Evolutionary conservation across 2,888 invertebrate species (phyloP), one percentile per base, ranked within the genome.

Genomic region (Drosophila merina): DNA sequence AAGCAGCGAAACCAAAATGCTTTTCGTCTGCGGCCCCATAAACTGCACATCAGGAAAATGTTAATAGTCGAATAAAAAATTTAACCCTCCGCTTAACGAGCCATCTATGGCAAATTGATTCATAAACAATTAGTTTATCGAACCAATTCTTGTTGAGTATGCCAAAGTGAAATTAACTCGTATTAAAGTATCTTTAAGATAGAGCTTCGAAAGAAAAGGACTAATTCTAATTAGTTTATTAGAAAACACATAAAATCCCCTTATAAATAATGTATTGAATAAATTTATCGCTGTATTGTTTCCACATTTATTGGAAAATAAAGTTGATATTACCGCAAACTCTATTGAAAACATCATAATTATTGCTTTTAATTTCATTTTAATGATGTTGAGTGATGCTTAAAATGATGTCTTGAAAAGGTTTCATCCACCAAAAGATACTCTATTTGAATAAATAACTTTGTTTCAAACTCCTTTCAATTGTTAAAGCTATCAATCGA

Each of bases 61-160:
- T 74, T 83, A 83, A 86, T 74, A 69, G 60, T 54, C 51, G 12
- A 30, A 50, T 79, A 57, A 83, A 88, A 78, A 73, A 63, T 70
- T 73, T 68, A 86, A 73, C 69, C 85, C 67, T 45, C 63, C 60
- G 42, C 68, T 74, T 69, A 83, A 88, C 67, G 72, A 67, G 68
- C 48, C 67, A 72, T 76, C 54, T 67, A 58, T 60, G 48, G 48
- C 64, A 54, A 79, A 82, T 71, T 74, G 88, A 79, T 73, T 66
- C 80, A 74, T 58, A 76, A 88, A 72, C 84, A 83, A 88, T 82
- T 88, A 74, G 72, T 69, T 55, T 57, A 57, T 50, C 51, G 50
- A 26, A 36, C 33, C 10, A 51, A 28, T 45, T 64, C 6, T 9
- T 14, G 12, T 25, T 20, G 4, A n/a, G 26, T 20, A 14, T 14